Evolutionary conservation across 1,140 invertebrate species (phyloP).

Genomic region (Drosophila chauvacae): DNA sequence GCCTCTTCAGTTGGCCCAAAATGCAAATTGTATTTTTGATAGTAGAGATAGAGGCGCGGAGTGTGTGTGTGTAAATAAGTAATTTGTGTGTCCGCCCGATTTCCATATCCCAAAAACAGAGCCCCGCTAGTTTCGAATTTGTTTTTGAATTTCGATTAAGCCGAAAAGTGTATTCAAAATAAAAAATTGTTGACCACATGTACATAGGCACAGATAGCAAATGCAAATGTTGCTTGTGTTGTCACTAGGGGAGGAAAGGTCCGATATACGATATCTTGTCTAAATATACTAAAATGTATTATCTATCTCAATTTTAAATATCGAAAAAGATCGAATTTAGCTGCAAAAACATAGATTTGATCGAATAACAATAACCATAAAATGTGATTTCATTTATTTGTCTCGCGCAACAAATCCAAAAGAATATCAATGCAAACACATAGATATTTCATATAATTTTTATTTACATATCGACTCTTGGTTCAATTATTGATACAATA

Average conservation of each 20-base stretch:
- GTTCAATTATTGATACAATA: neutral
- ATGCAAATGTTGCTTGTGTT: constrained; percentile 20
- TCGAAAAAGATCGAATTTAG: too few species aligned
- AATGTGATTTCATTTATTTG: neutral
- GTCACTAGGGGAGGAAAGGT: neutral
- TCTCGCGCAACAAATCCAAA: neutral
- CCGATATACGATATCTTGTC: neutral
- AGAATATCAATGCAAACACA: neutral
- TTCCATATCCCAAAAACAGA: neutral
- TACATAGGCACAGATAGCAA: constrained; percentile 54
- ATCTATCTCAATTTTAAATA: neutral
- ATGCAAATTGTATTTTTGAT: constrained; percentile 36
- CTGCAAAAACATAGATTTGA: too few species aligned
- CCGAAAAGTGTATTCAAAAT: constrained; percentile 61
- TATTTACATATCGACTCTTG: neutral
- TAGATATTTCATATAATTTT: neutral
- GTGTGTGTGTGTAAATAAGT: constrained; percentile 40
- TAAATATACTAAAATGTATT: neutral
- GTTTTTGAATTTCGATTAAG: constrained; percentile 49
- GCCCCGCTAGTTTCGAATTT: constrained; percentile 16
- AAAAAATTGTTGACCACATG: constrained; percentile 67
- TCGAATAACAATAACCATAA: too few species aligned
- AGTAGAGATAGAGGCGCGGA: neutral
- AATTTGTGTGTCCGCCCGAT: constrained; percentile 16
- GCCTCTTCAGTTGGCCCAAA: constrained; percentile 8